These are phyloP conservation scores for Murina feae DNA, from an alignment of 2,113 vertebrate genomes.

Conservation along the genomic window DNA sequence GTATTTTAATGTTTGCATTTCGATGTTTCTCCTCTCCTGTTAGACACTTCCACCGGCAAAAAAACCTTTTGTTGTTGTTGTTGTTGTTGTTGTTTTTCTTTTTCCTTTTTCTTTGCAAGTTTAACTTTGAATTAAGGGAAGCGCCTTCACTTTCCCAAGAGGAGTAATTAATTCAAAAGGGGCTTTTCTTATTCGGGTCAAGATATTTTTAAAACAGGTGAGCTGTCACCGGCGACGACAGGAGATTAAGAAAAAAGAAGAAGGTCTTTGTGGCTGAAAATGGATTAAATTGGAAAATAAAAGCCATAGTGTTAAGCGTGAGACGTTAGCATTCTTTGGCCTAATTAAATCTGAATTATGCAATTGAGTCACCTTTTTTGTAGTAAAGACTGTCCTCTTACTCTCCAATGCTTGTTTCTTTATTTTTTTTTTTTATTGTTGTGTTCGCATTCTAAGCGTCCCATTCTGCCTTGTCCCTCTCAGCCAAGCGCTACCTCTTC, in stretches of 20 bases:
- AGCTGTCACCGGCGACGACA: slow-evolving; percentile 29
- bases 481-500: slow-evolving; percentile 58
- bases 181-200: slow-evolving; percentile 74
- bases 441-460: slow-evolving; percentile 69
- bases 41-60: slow-evolving; percentile 1
- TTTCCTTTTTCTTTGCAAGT: slow-evolving; percentile 28
- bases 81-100: neutral
- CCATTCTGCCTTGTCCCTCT: slow-evolving; percentile 49
- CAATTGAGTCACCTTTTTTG: neutral
- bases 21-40: neutral
- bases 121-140: slow-evolving; percentile 64
- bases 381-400: neutral
- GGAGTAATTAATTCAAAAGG: slow-evolving; percentile 68
- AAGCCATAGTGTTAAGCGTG: neutral
- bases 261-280: slow-evolving; percentile 51
- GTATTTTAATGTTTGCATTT: slow-evolving; percentile 58
- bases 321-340: slow-evolving; percentile 25
- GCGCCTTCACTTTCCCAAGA: slow-evolving; percentile 33
- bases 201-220: slow-evolving; percentile 75
- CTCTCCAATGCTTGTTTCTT: neutral
- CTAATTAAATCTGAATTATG: neutral
- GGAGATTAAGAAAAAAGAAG: slow-evolving; percentile 58
- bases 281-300: slow-evolving; percentile 52
- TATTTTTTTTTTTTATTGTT: neutral
- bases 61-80: no score